These are phyloP conservation scores for Aporophyla nigra DNA, from an alignment of 2,888 invertebrate species.

Conservation along the genomic window DNA sequence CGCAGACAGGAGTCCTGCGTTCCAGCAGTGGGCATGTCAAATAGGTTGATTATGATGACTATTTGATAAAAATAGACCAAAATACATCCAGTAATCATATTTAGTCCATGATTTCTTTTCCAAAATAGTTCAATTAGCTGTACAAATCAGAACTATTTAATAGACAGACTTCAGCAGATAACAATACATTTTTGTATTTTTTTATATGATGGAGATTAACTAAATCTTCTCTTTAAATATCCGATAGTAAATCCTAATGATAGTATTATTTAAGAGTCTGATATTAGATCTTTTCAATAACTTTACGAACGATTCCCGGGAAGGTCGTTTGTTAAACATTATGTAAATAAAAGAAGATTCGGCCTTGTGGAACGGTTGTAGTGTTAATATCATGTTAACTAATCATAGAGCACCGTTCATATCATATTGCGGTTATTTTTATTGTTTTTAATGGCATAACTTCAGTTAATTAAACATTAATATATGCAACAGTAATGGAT, in stretches of 20 bases:
- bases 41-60: no score
- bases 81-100: no score
- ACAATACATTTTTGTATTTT: background rate
- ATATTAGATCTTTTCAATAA: slow-evolving; percentile 10
- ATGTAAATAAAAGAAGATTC: slow-evolving; percentile 44
- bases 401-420: slow-evolving; percentile 24
- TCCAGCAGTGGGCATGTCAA: no score
- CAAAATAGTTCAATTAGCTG: no score
- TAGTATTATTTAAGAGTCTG: background rate
- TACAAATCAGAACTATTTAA: no score
- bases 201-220: background rate
- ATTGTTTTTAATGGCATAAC: slow-evolving; percentile 23
- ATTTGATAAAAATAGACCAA: no score
- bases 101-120: no score
- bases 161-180: background rate
- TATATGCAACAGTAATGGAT: background rate
- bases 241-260: no score
- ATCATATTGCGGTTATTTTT: slow-evolving; percentile 30
- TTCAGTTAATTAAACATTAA: background rate
- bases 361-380: slow-evolving; percentile 53
- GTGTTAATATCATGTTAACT: slow-evolving; percentile 29
- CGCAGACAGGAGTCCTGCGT: no score
- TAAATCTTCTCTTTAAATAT: no score
- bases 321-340: slow-evolving; percentile 35
- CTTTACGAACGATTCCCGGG: background rate